These are phyloP conservation scores for Julus scandinavius DNA, from an alignment of 2,888 invertebrate species.

Conservation along the genomic window DNA sequence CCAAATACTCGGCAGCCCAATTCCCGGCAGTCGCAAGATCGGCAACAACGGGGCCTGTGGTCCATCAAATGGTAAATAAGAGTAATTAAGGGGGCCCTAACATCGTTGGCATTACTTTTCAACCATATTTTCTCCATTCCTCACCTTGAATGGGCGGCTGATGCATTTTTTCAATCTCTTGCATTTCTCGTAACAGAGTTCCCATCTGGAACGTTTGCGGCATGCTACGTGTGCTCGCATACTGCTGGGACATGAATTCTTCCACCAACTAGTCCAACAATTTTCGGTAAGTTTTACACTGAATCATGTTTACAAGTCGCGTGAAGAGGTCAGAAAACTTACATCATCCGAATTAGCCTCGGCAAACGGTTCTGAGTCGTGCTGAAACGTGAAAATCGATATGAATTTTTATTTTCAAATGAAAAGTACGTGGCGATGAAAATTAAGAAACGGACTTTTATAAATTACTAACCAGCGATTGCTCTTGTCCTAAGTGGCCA, in stretches of 20 bases:
- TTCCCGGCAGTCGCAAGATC: constrained; percentile 64
- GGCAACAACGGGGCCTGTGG: constrained; percentile 64
- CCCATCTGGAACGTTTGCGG: constrained; percentile 92
- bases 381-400: neutral
- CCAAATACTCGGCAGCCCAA: constrained; percentile 65
- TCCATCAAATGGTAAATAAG: neutral
- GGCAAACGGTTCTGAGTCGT: constrained; percentile 45
- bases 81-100: neutral
- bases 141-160: constrained; percentile 64
- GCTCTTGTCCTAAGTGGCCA: constrained; percentile 4
- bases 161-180: constrained; percentile 74
- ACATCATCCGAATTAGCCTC: constrained; percentile 33
- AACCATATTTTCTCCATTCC: neutral
- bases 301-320: neutral
- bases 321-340: neutral
- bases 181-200: constrained; percentile 83
- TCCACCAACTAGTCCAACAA: constrained; percentile 75
- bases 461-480: neutral
- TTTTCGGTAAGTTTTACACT: neutral
- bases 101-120: too few species aligned
- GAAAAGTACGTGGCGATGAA: neutral
- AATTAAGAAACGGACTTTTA: neutral
- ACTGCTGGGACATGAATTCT: constrained; percentile 78
- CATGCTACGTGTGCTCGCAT: constrained; percentile 60
- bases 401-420: neutral